These are phyloP conservation scores for Pycnomerus fuliginosus DNA, from an alignment of 2,888 invertebrate species.

Conservation along the genomic window DNA sequence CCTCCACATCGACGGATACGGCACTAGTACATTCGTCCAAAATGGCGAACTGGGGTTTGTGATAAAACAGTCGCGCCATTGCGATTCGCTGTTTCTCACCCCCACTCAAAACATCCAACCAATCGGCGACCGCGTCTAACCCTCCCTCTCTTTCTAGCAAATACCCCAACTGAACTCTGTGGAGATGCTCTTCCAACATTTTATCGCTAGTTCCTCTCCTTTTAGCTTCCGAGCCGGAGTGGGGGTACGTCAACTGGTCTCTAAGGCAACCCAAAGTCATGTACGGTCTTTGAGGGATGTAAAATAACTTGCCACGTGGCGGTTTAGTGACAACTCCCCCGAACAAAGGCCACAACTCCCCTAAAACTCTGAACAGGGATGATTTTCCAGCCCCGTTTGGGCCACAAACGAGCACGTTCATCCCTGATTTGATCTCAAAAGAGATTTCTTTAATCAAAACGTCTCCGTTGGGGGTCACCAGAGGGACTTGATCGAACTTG, in stretches of 20 bases:
- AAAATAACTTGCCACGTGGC: constrained; percentile 92
- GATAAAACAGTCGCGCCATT: constrained; percentile 97
- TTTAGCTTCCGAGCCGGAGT: constrained; percentile 82
- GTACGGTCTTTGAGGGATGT: constrained; percentile 96
- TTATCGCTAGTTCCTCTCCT: constrained; percentile 76
- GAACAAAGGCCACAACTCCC: constrained; percentile 97
- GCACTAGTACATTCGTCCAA: constrained; percentile 99
- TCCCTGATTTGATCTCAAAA: constrained; percentile 86
- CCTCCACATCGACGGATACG: constrained; percentile 97
- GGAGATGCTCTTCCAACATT: constrained; percentile 73
- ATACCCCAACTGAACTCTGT: constrained; percentile 82
- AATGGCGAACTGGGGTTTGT: constrained; percentile 97
- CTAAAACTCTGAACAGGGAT: constrained; percentile 92
- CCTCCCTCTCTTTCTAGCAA: constrained; percentile 82
- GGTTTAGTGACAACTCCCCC: constrained; percentile 91
- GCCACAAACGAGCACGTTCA: constrained; percentile 97
- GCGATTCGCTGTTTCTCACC: constrained; percentile 98
- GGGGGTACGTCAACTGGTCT: constrained; percentile 92
- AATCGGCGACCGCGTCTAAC: constrained; percentile 92
- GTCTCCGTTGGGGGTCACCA: constrained; percentile 98
- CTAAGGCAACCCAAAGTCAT: constrained; percentile 95
- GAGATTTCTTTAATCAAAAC: constrained; percentile 83
- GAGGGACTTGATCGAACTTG: constrained; percentile 88
- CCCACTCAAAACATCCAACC: constrained; percentile 98
- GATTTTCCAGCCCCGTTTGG: constrained; percentile 99